Base-by-base conservation (phyloP, 2,888 invertebrate species). In the Apocheima hispidaria region DNA sequence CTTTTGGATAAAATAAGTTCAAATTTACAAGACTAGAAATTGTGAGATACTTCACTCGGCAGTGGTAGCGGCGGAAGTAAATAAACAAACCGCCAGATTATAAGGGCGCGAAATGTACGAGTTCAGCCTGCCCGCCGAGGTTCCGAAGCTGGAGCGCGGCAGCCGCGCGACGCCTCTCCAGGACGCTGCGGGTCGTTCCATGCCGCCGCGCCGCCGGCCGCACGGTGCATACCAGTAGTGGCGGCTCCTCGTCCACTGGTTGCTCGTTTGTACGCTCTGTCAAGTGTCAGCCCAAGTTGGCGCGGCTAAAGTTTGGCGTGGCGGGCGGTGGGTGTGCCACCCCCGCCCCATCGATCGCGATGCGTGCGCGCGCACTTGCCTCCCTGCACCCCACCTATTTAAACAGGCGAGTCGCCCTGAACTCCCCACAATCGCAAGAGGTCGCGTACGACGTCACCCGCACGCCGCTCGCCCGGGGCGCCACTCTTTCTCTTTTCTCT, bases 371-470 rank as follows among this genome's bases (percentile, higher is more conserved):
- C 90, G 90, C 89, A 88, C 75, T 28, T 7, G 21, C 83, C 75
- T 81, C 82, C 71, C 66, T 70, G 68, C 56, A n/a, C 66, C 62
- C 62, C 66, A 33, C 76, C 76, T 87, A 93, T 94, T 93, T 93
- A 93, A 93, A 88, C 78, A 84, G 83, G 78, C 69, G 79, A 79
- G 83, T 81, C 80, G 28, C 46, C 79, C 84, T 80, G 81, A 83
- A 79, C 75, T 83, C 87, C 86, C 81, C 91, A 93, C 93, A 92
- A 93, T 88, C 93, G 93, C 93, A 92, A 92, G 92, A 93, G 93
- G 88, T 83, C 89, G 90, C 88, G 90, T 88, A 90, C 90, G 90
- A 92, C 55, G 52, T 87, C 90, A 80, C 78, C 81, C 90, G 79
- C 76, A 82, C 80, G 88, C 90, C 90, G 92, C 90, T 90, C 91